A percentile compares a stretch with the other conserved stretches of the same genome.
These are phyloP conservation scores for Cottus gobio DNA, from an alignment of 2,113 vertebrate species.

Conservation along the genomic window DNA sequence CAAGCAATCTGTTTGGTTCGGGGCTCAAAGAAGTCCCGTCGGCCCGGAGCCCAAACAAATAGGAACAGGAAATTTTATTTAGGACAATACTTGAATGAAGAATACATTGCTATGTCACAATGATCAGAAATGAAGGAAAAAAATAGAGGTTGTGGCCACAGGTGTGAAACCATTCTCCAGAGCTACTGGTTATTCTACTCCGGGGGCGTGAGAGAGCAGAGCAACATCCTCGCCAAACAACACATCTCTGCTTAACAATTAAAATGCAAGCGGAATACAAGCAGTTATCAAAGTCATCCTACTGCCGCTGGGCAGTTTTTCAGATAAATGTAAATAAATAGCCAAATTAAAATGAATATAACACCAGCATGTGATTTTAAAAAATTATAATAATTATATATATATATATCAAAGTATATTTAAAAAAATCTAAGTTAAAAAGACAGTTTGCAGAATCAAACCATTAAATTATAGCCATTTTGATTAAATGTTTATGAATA, in stretches of 20 bases:
- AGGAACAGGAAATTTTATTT: background rate
- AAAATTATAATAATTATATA: no score
- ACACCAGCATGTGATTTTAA: no score
- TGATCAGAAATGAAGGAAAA: background rate
- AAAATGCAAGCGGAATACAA: no score
- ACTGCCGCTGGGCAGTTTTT: background rate
- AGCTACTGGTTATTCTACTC: background rate
- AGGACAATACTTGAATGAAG: background rate
- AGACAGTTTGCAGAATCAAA: no score
- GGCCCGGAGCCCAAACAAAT: background rate
- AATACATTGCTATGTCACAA: background rate
- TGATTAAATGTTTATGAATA: no score
- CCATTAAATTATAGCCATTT: no score
- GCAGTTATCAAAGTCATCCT: background rate
- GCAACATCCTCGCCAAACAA: background rate
- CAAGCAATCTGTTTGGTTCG: background rate
- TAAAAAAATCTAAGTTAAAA: no score
- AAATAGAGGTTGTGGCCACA: background rate
- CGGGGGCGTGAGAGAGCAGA: background rate
- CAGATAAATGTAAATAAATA: background rate
- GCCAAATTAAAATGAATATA: background rate
- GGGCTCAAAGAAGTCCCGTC: background rate
- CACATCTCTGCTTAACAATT: background rate
- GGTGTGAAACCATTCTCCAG: background rate
- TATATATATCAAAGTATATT: no score